These are phyloP conservation scores for Coptodon rendalli DNA, from an alignment of 2,113 vertebrate genomes.

Conservation along the genomic window DNA sequence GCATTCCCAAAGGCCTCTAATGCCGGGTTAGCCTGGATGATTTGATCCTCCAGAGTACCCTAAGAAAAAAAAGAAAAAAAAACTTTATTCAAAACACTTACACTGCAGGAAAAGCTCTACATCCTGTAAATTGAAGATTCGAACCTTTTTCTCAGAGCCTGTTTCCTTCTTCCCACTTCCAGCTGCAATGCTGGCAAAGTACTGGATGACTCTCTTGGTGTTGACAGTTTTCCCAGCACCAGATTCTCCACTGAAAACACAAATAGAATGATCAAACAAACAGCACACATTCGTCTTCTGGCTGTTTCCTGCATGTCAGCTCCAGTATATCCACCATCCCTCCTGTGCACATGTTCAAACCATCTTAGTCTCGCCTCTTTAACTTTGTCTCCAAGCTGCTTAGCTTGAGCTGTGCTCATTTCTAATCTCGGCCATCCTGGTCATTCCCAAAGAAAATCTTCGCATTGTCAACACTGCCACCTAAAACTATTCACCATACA, in stretches of 20 bases:
- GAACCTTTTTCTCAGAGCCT: constrained; percentile 77
- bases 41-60: constrained; percentile 83
- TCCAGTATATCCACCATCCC: not conserved
- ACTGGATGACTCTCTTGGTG: constrained; percentile 90
- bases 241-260: constrained; percentile 82
- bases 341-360: not conserved
- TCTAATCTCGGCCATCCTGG: not conserved
- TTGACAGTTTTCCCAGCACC: constrained; percentile 93
- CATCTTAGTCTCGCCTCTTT: not conserved
- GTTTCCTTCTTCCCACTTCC: constrained; percentile 79
- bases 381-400: not conserved
- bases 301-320: not conserved
- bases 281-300: not conserved
- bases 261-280: not conserved
- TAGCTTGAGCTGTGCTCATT: not conserved
- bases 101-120: not conserved
- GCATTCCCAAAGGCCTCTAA: constrained; percentile 85
- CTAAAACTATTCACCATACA: fast-evolving
- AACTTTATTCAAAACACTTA: constrained; percentile 50
- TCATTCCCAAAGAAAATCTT: not conserved
- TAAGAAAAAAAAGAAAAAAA: constrained; percentile 27
- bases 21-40: constrained; percentile 80
- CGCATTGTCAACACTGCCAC: not conserved
- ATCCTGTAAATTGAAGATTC: not conserved
- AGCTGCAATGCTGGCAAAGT: constrained; percentile 89